These are phyloP conservation scores for Margarornis squamiger DNA, from an alignment of 2,797 vertebrate genomes.

Conservation along the genomic window DNA sequence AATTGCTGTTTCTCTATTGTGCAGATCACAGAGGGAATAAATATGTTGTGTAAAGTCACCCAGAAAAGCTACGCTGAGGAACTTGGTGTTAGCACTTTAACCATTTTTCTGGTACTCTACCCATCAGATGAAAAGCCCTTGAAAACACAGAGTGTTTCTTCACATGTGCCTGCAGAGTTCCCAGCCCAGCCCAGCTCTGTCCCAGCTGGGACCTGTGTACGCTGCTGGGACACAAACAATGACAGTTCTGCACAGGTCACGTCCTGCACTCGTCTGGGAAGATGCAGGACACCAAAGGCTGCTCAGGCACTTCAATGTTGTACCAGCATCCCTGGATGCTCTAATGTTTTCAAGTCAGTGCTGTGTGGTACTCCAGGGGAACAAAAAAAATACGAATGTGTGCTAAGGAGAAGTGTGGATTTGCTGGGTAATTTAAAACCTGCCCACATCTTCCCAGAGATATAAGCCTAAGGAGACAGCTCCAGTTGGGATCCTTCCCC, in stretches of 20 bases:
- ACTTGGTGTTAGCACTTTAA: background rate
- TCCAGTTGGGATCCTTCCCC: background rate
- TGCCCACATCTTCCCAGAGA: background rate
- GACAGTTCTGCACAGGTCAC: constrained; percentile 34
- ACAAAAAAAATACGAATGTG: background rate
- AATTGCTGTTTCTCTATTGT: constrained; percentile 26
- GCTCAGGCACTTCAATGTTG: background rate
- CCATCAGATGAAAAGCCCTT: constrained; percentile 26
- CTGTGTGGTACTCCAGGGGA: background rate
- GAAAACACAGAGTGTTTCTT: constrained; percentile 13
- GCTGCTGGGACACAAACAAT: background rate
- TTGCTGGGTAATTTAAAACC: constrained; percentile 8
- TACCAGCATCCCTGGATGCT: background rate
- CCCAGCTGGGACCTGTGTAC: background rate
- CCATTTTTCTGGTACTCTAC: constrained; percentile 24
- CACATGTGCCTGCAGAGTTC: background rate
- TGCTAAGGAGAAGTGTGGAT: background rate
- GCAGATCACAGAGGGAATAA: constrained; percentile 33
- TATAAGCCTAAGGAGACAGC: background rate
- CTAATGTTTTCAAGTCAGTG: background rate
- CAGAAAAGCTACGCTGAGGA: background rate
- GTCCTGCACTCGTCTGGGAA: background rate
- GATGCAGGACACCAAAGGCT: background rate
- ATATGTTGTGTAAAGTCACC: constrained; percentile 21
- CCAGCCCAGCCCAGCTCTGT: background rate